Evolutionary conservation across 2,113 vertebrate species (phyloP).

Genomic region (Vombatus ursinus): DNA sequence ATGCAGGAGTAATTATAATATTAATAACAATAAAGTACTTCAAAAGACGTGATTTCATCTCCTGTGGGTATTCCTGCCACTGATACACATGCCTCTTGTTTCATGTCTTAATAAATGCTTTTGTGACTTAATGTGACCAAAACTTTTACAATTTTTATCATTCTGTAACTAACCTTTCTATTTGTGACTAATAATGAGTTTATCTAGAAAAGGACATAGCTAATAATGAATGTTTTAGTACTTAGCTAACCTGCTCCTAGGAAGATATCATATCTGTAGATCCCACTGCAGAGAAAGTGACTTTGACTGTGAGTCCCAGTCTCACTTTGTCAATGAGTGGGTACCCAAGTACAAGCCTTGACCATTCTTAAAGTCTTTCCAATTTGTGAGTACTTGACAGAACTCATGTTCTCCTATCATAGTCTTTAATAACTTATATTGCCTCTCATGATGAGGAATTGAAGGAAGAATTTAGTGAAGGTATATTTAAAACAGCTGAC

Average conservation of each 20-base stretch:
- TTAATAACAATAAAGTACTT: slow-evolving; percentile 10
- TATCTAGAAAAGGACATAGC: neutral
- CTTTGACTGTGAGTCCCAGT: neutral
- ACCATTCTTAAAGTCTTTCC: neutral
- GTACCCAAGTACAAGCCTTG: neutral
- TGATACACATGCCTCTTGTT: neutral
- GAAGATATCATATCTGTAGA: neutral
- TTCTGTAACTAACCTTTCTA: neutral
- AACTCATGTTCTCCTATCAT: neutral
- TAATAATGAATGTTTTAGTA: neutral
- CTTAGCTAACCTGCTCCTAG: neutral
- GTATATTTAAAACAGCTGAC: neutral
- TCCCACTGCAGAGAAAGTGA: neutral
- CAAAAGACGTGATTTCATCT: neutral
- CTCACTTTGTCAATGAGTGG: neutral
- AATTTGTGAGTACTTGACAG: neutral
- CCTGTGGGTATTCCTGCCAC: neutral
- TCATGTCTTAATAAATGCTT: neutral
- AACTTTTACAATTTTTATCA: neutral
- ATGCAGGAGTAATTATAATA: neutral
- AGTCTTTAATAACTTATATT: neutral
- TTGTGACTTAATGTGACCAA: neutral
- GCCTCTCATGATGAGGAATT: neutral
- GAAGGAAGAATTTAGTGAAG: neutral
- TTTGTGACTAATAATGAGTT: neutral